Evolutionary conservation across 1,140 invertebrate genomes (phyloP), one percentile per base, ranked within the genome.

Genomic region (Chymomyza costata): DNA sequence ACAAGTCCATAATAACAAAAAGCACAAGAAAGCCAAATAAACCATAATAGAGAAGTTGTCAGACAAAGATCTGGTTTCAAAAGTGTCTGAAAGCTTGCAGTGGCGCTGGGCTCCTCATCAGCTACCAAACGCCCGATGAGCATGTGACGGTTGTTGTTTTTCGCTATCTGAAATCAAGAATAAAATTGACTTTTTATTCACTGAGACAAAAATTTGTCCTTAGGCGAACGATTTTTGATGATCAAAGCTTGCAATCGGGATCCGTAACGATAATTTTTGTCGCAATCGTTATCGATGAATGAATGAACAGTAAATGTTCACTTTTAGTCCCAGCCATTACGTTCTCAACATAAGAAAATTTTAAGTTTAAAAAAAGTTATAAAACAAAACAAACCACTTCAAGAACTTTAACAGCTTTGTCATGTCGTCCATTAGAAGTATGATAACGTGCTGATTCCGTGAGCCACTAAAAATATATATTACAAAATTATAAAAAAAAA

Each of bases 1-100:
- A 99, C 96, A 25, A 98, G 89, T 1, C 97, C 97, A 85, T 98
- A 98, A 84, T 99, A 99, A 67, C 94, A 97, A 87, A 98, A 98
- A 1, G 96, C 95, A 86, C 95, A 96, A 0, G 93, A 90, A 87
- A 96, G 92, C 96, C 96, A 98, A 58, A 98, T 96, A 66, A 97
- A 91, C 96, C 96, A 98, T 2, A 97, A 87, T 2, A 97, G 87
- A 11, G 95, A 73, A n/a, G 94, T 95, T 3, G 94, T 97, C 50
- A 89, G 89, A 76, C 93, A 90, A 51, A 95, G 88, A 61, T 94
- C 93, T 17, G 93, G 92, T 57, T 91, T 92, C 16, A 97, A 87
- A 1, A 97, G 87, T 85, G 96, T 94, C 67, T 88, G 89, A 11
- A 95, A 88, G 43, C 91, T 89, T 10, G 94, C 94, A 61, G 92